These are phyloP conservation scores for Timema podura DNA, from an alignment of 2,888 invertebrate genomes.

Conservation along the genomic window DNA sequence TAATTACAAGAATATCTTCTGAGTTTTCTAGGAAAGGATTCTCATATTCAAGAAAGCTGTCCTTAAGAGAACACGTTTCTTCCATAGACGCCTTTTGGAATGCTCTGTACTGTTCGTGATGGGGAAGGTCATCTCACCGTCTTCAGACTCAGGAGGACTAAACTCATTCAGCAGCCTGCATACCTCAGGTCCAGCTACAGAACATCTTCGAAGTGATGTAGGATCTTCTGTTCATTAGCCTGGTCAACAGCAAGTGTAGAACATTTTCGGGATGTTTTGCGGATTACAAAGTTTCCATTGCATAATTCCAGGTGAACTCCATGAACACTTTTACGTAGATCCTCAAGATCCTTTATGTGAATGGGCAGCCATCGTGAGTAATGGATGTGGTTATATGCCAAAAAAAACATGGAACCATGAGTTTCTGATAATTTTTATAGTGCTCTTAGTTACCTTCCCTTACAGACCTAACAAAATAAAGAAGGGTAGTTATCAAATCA, in stretches of 20 bases:
- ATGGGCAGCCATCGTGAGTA: slow-evolving; percentile 2
- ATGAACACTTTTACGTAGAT: background rate
- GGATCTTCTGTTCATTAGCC: slow-evolving; percentile 1
- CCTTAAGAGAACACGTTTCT: background rate
- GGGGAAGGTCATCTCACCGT: background rate
- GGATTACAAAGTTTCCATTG: background rate
- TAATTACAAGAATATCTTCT: background rate
- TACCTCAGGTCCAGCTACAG: background rate
- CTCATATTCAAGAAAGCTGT: background rate
- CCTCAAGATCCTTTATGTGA: background rate
- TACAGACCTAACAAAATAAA: background rate
- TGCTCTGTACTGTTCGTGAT: slow-evolving; percentile 6
- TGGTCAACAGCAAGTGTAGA: background rate
- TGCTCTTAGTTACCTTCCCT: background rate
- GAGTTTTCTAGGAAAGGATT: background rate
- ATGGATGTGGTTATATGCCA: background rate
- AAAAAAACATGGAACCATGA: background rate
- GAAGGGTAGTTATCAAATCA: background rate
- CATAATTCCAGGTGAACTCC: background rate
- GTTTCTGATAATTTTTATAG: background rate
- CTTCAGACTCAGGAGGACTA: background rate
- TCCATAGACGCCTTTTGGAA: background rate
- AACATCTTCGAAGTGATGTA: slow-evolving; percentile 6
- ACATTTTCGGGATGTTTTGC: background rate
- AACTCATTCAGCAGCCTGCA: background rate